These are phyloP conservation scores for Catocala nupta DNA, from an alignment of 2,888 invertebrate species.

Conservation along the genomic window DNA sequence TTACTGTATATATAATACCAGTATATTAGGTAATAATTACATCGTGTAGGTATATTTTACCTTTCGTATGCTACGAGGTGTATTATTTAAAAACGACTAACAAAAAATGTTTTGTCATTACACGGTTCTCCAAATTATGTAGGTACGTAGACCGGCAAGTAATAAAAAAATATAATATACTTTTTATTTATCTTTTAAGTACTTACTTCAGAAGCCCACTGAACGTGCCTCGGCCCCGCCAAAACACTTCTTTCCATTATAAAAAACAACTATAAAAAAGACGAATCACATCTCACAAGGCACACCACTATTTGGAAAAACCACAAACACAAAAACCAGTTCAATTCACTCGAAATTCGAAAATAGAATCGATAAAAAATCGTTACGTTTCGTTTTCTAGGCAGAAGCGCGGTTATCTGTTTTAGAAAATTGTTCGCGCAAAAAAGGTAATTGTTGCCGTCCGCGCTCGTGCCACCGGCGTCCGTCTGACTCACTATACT, in stretches of 20 bases:
- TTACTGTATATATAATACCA: too few species aligned
- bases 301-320: conserved; percentile 39
- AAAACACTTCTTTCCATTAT: conserved; percentile 84
- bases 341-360: conserved; percentile 53
- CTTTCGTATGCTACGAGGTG: too few species aligned
- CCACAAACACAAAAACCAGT: conserved; percentile 55
- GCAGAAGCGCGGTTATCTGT: conserved; percentile 60
- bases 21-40: too few species aligned
- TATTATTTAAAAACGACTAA: too few species aligned
- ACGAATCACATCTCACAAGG: conserved; percentile 75
- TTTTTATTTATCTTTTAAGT: conserved; percentile 4
- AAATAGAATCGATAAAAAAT: conserved; percentile 63
- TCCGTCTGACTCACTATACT: conserved; percentile 70
- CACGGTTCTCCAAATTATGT: too few species aligned
- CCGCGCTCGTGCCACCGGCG: conserved; percentile 68
- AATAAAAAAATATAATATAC: background rate
- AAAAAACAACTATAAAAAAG: conserved; percentile 58
- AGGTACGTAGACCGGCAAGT: background rate
- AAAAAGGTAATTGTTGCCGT: conserved; percentile 73
- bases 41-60: too few species aligned
- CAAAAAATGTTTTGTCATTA: too few species aligned
- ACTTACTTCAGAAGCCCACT: conserved; percentile 84
- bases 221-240: conserved; percentile 78
- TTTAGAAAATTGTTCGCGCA: conserved; percentile 74
- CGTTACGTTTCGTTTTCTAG: conserved; percentile 73